These are phyloP conservation scores for Doryteuthis pealeii DNA, from an alignment of 1,140 invertebrate species.

Conservation along the genomic window DNA sequence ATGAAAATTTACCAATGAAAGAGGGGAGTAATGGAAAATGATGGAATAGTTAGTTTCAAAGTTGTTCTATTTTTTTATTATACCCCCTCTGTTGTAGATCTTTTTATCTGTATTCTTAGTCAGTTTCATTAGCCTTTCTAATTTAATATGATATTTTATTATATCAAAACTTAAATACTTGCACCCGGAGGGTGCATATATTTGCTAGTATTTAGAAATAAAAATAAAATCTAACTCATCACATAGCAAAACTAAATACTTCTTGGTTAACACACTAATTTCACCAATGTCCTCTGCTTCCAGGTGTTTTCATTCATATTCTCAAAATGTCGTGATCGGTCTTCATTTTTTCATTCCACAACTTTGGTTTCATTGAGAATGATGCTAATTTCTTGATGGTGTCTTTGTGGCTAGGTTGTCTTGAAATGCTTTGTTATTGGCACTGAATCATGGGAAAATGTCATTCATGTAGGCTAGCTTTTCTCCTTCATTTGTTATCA, in stretches of 20 bases:
- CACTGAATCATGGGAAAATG: not conserved
- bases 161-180: no score
- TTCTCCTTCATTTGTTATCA: not conserved
- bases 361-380: not conserved
- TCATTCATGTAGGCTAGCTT: not conserved
- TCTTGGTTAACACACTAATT: not conserved
- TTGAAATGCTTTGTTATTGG: not conserved
- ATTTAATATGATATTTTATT: no score
- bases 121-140: no score
- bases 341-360: not conserved
- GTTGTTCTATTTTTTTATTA: no score
- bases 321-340: not conserved
- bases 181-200: no score
- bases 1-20: no score
- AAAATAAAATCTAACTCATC: not conserved
- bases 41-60: no score
- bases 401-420: not conserved
- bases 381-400: not conserved
- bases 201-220: no score
- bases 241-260: not conserved
- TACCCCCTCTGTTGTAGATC: no score
- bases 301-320: not conserved
- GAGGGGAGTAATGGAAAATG: no score
- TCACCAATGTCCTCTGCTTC: not conserved
- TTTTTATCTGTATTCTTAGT: no score